phyloP scores from a whole-genome alignment of 2,888 invertebrate genomes.

The Meta bourneti region DNA sequence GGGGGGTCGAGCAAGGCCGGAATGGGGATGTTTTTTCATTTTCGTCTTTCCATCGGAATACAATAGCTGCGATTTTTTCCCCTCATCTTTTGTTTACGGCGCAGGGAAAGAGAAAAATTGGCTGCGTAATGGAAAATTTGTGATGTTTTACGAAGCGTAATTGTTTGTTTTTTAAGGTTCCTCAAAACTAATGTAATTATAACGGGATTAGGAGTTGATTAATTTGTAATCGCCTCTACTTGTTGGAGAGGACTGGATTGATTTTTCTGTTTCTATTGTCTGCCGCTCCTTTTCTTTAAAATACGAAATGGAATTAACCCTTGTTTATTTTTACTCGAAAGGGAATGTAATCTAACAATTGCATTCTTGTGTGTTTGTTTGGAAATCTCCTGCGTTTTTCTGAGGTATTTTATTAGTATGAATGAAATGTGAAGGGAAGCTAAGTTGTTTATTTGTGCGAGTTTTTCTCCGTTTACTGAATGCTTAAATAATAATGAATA shows the following conservation, averaged over 20 bases:
- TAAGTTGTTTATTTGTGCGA: too few species aligned
- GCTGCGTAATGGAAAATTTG: slow-evolving; percentile 46
- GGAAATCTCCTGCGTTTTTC: too few species aligned
- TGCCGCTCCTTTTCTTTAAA: not conserved
- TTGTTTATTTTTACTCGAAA: not conserved
- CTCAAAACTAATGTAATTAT: slow-evolving; percentile 30
- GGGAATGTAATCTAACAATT: too few species aligned
- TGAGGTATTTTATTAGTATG: too few species aligned
- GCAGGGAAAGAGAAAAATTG: not conserved
- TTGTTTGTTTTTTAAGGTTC: slow-evolving; percentile 8
- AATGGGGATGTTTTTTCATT: too few species aligned
- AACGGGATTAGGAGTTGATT: slow-evolving; percentile 23
- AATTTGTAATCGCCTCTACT: slow-evolving; percentile 19
- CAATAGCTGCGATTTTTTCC: not conserved
- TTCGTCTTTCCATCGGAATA: not conserved
- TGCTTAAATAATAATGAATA: too few species aligned
- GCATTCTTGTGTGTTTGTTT: too few species aligned
- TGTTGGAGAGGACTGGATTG: not conserved
- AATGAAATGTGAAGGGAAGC: too few species aligned
- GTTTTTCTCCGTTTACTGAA: too few species aligned
- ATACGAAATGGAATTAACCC: not conserved
- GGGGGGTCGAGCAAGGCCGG: not conserved
- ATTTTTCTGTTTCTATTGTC: too few species aligned
- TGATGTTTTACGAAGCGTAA: slow-evolving; percentile 26
- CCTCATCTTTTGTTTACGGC: not conserved